Base-by-base conservation (phyloP, 2,113 vertebrate species). In the Penelope pileata region DNA sequence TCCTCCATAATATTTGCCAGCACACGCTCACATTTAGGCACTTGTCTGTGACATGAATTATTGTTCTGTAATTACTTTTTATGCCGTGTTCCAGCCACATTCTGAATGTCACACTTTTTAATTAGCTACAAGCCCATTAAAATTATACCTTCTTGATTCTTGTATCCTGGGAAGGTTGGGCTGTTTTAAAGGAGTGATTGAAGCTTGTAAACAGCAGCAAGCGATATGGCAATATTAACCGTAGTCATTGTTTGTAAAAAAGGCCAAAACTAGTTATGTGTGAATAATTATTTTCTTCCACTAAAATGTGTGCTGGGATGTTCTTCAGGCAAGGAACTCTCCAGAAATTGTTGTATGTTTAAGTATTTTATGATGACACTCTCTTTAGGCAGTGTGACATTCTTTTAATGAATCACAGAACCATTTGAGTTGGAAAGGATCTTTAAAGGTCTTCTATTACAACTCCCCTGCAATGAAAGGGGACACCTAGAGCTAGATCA, bases 91-190 rank as follows among this genome's bases (percentile, higher is more conserved):
- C 87, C 94, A 90, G 87, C 63, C 54, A 22, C 67, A 24, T 66
- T 84, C 91, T 94, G 91, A 96, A 96, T 90, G 94, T 85, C 87
- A 93, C 94, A 89, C 43, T 29, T 91, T 95, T 93, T 96, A 95
- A 97, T 95, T 95, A 96, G 91, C 85, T 82, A 64, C 90, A 78
- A 94, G 60, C 51, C 88, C 85, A 88, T 94, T 95, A 83, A 94
- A 96, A 81, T 62, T 63, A 90, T 60, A 84, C 17, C 34, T 88
- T 94, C 75, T 75, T 73, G 72, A 72, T 94, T 64, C 32, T 0
- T 34, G 76, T 78, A 64, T 67, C 90, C 73, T 48, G 60, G 90
- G 76, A 94, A 88, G 73, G 51, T 38, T 68, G 67, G 16, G 40
- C 26, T 70, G 7, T 43, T 95, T 94, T 69, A 70, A 93, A 83